A percentile compares a stretch with the other conserved stretches of the same genome.
phyloP scores from a whole-genome alignment of 1,140 invertebrate species.

The Antheraea pernyi region DNA sequence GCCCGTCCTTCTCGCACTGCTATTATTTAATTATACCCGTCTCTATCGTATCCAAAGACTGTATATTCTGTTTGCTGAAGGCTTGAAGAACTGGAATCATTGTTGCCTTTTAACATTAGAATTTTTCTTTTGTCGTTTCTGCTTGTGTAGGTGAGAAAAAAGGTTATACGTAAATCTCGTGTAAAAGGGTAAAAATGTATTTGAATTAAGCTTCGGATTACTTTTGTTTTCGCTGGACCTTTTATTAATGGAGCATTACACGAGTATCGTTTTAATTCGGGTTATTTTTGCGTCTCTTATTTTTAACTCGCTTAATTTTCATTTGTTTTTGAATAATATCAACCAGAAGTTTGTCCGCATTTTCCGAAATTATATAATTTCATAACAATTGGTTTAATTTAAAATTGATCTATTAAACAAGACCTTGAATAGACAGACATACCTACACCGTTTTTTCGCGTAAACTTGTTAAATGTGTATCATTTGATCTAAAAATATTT shows the following conservation, averaged over 20 bases:
- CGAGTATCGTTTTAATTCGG: neutral
- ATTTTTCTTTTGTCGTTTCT: slow-evolving; percentile 44
- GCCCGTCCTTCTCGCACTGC: slow-evolving; percentile 32
- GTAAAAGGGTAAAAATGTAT: slow-evolving; percentile 10
- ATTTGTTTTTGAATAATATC: no score
- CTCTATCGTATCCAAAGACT: slow-evolving; percentile 27
- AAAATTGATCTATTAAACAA: no score
- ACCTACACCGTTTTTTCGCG: no score
- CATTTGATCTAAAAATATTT: no score
- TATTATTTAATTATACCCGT: slow-evolving; percentile 26
- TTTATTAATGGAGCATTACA: neutral
- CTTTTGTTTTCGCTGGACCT: neutral
- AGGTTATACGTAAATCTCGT: slow-evolving; percentile 4
- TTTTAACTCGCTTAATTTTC: no score
- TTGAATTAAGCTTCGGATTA: slow-evolving; percentile 6
- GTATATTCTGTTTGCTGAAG: slow-evolving; percentile 55
- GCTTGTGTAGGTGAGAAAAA: slow-evolving; percentile 27
- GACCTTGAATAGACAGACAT: no score
- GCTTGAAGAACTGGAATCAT: slow-evolving; percentile 54
- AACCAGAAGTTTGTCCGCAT: no score
- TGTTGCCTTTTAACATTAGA: slow-evolving; percentile 60
- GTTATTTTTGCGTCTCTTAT: neutral
- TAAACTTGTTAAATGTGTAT: no score
- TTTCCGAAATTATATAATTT: no score
- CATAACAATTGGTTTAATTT: no score